phyloP scores from a whole-genome alignment of 2,888 invertebrate species.

The Tethea ocularis region DNA sequence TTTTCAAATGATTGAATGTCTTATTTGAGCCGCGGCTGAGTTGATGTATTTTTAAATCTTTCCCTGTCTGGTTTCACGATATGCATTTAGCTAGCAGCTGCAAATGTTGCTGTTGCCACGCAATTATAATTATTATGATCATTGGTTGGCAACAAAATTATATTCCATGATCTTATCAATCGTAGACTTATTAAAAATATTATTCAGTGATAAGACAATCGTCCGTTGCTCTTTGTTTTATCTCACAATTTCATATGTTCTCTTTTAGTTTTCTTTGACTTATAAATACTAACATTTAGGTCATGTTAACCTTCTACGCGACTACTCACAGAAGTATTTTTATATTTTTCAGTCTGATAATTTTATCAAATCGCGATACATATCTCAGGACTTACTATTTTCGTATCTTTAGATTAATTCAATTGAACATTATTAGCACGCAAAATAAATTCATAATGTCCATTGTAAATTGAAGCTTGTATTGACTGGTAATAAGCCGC shows the following conservation, averaged over 20 bases:
- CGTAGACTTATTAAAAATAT: slow-evolving; percentile 15
- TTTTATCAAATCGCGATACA: not conserved
- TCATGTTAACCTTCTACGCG: not conserved
- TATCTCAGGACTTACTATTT: not conserved
- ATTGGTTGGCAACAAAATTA: not conserved
- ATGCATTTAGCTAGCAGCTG: not conserved
- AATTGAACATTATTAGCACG: not conserved
- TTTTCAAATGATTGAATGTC: not conserved
- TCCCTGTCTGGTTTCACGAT: not conserved
- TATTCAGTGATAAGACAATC: slow-evolving; percentile 30
- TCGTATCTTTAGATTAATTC: not conserved
- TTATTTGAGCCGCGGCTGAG: not conserved
- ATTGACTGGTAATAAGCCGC: not conserved
- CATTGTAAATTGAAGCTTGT: not conserved
- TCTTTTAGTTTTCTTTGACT: slow-evolving; percentile 17
- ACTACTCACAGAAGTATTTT: not conserved
- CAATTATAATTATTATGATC: not conserved
- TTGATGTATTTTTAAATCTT: not conserved
- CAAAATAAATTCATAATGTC: not conserved
- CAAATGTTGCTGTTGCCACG: not conserved
- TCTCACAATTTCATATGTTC: slow-evolving; percentile 41
- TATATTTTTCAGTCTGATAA: not conserved
- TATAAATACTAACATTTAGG: not conserved
- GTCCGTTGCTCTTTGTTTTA: slow-evolving; percentile 41
- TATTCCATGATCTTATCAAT: slow-evolving; percentile 13